phyloP scores from a whole-genome alignment of 2,113 vertebrate genomes.

The Andinoacara biseriatus region DNA sequence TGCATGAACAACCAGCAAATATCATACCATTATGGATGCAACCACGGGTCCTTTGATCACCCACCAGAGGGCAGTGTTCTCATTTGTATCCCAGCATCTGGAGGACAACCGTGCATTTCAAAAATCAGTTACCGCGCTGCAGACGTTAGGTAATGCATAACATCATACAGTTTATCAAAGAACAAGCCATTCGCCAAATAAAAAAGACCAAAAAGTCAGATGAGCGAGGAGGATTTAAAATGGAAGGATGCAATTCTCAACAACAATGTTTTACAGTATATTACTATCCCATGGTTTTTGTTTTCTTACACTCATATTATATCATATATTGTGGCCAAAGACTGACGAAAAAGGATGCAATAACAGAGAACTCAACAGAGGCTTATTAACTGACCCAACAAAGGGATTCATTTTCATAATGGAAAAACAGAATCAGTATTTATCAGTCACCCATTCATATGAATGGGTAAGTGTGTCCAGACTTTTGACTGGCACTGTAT shows the following conservation, averaged over 20 bases:
- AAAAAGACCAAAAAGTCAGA: background rate
- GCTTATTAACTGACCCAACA: background rate
- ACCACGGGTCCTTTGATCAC: constrained; percentile 98
- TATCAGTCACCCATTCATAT: too few relatives aligned
- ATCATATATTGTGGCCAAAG: background rate
- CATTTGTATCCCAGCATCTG: constrained; percentile 98
- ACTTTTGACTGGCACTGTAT: background rate
- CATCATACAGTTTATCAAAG: background rate
- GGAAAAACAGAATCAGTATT: background rate
- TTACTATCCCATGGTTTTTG: background rate
- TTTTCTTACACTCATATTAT: background rate
- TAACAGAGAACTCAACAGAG: background rate
- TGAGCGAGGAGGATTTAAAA: background rate
- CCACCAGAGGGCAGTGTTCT: constrained; percentile 98
- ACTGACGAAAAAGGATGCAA: background rate
- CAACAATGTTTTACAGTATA: background rate
- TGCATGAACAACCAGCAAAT: background rate
- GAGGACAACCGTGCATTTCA: constrained; percentile 17
- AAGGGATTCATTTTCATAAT: background rate
- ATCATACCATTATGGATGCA: constrained; percentile 93
- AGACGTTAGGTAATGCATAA: background rate
- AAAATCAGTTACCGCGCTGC: background rate
- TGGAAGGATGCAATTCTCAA: background rate
- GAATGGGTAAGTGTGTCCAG: too few relatives aligned
- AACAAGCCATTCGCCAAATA: constrained; percentile 8